Conservation (phyloP, 2,888 invertebrate species). For the Apamea anceps region DNA sequence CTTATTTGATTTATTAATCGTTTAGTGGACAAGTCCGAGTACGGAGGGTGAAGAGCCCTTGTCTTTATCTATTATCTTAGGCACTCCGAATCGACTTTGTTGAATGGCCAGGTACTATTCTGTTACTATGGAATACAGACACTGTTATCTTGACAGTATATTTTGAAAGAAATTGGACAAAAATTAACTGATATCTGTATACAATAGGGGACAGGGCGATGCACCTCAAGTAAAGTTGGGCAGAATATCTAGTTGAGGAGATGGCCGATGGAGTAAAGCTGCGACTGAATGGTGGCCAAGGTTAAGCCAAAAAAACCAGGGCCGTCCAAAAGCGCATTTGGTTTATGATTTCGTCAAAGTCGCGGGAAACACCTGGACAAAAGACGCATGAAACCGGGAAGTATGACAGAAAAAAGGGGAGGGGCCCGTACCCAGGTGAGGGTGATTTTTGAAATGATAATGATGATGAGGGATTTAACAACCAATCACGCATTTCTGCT, state of each 20-base stretch:
- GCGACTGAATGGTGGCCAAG: too few relatives aligned
- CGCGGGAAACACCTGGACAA: too few relatives aligned
- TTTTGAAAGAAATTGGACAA: not conserved
- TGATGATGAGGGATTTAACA: not conserved
- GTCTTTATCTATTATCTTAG: conserved; percentile 42
- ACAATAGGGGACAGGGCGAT: not conserved
- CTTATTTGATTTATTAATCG: conserved; percentile 62
- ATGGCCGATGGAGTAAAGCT: too few relatives aligned
- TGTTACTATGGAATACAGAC: not conserved
- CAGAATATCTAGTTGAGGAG: too few relatives aligned
- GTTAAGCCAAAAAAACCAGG: too few relatives aligned
- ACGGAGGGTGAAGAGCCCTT: conserved; percentile 43
- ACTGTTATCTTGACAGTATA: not conserved
- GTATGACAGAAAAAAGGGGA: too few relatives aligned
- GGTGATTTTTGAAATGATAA: too few relatives aligned
- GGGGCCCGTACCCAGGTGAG: too few relatives aligned
- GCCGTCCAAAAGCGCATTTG: too few relatives aligned
- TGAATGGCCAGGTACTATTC: conserved; percentile 18
- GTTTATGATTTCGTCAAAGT: too few relatives aligned
- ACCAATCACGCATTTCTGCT: not conserved
- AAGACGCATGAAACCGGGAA: too few relatives aligned
- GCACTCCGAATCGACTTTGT: conserved; percentile 25
- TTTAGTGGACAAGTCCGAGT: conserved; percentile 42
- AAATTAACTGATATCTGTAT: not conserved
- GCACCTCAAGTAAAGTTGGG: too few relatives aligned